A percentile compares a stretch with the other conserved stretches of the same genome.
Evolutionary conservation across 2,113 vertebrate genomes (phyloP).

Genomic region (Pongo abelii): DNA sequence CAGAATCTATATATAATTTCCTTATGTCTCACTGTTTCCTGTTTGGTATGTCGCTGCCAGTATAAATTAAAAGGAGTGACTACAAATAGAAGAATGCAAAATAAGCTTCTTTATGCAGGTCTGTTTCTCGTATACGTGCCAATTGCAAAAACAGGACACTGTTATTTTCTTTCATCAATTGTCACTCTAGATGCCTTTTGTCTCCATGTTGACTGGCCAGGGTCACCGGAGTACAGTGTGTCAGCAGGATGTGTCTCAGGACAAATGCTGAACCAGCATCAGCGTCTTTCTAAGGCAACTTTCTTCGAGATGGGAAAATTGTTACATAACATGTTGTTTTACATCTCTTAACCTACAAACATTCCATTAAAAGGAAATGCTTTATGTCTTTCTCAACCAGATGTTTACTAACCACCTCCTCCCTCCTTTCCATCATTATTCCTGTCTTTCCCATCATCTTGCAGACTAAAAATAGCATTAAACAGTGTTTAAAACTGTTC

Average conservation of each 20-base stretch:
- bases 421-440: neutral
- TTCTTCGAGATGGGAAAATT: neutral
- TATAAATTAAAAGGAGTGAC: neutral
- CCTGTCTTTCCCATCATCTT: neutral
- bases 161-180: neutral
- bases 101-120: neutral
- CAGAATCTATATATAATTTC: neutral
- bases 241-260: neutral
- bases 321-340: slow-evolving; percentile 40
- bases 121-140: neutral
- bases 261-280: neutral
- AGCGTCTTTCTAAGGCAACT: neutral
- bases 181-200: neutral
- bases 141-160: neutral
- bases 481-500: neutral
- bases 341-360: slow-evolving; percentile 31
- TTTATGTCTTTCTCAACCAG: neutral
- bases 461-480: neutral
- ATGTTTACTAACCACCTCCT: neutral
- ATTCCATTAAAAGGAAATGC: neutral
- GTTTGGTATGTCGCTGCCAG: neutral
- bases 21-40: neutral
- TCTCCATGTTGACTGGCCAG: neutral
- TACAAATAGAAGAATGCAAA: neutral
- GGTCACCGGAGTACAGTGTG: neutral